A percentile compares a stretch with the other conserved stretches of the same genome.
Evolutionary conservation across 2,797 vertebrate species (phyloP).

Genomic region (Vultur gryphus): DNA sequence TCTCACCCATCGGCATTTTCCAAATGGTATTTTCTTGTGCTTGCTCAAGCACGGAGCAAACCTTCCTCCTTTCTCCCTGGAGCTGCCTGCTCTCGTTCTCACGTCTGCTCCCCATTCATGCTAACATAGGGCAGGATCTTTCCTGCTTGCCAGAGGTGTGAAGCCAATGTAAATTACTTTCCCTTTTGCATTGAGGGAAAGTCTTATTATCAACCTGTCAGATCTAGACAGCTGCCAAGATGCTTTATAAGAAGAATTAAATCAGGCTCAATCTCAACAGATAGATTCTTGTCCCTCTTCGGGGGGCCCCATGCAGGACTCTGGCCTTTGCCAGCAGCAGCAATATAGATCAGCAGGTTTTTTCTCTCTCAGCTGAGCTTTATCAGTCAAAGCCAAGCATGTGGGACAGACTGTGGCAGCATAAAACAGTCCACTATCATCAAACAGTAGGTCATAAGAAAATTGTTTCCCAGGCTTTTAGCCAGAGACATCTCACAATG

Average conservation of each 20-base stretch:
- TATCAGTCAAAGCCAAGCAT: slow-evolving; percentile 5
- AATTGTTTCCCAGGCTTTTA: slow-evolving; percentile 35
- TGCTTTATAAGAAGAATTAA: slow-evolving; percentile 47
- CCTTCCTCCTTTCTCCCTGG: not conserved
- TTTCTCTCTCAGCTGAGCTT: not conserved
- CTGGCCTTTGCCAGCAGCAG: slow-evolving; percentile 15
- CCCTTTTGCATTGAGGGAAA: slow-evolving; percentile 28
- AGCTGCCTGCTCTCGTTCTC: not conserved
- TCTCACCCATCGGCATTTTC: not conserved
- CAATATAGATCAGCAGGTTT: not conserved
- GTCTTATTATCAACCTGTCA: slow-evolving; percentile 64
- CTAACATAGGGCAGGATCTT: not conserved
- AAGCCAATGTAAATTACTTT: slow-evolving; percentile 67
- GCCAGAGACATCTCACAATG: not conserved
- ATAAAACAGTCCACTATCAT: not conserved
- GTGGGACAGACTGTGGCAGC: not conserved
- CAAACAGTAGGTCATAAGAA: slow-evolving; percentile 1
- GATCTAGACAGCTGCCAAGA: slow-evolving; percentile 46
- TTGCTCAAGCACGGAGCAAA: not conserved
- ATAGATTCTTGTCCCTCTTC: slow-evolving; percentile 7
- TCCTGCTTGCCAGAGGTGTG: slow-evolving; percentile 55
- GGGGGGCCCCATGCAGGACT: not conserved
- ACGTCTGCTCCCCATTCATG: not conserved
- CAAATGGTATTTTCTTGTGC: not conserved
- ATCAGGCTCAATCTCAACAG: not conserved